Evolutionary conservation across 2,797 vertebrate species (phyloP), one percentile per base, ranked within the genome.

Genomic region (Hydrocynus forskahlii): DNA sequence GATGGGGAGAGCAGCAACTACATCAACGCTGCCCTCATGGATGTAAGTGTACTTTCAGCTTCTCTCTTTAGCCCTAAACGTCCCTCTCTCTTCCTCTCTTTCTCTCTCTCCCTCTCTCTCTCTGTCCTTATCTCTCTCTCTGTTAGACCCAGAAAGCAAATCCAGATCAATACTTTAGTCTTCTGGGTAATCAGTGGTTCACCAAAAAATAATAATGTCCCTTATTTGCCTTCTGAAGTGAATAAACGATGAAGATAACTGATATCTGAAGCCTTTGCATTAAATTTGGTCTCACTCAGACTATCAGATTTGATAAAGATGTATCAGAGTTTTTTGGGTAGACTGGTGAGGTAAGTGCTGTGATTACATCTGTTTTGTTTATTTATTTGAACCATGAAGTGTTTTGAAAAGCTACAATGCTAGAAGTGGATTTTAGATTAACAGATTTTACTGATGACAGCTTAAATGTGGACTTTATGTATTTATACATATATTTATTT

Each of bases 1-100:
- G 97, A 99, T 0, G 98, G 98, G 2, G 98, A 99, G 90, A 99
- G 97, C 89, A 98, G 97, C 92, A 99, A 99, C 91, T 99, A 99
- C 93, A 98, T 99, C 92, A 99, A 99, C 4, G 98, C 98, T 0
- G 98, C 98, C 0, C 95, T 99, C 84, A 99, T 99, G 98, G 98
- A 99, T 45, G 98, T 99, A n/a, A n/a, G n/a, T n/a, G n/a, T n/a
- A n/a, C n/a, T n/a, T n/a, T n/a, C n/a, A n/a, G n/a, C n/a, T 21
- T 71, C 52, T 67, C 3, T 69, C 48, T 55, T n/a, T 80, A 48
- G 17, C 29, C 54, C 92, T 14, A 5, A 17, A 93, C 78, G 97
- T 23, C 10, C 12, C 54, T 66, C n/a, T n/a, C 59, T 77, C 9
- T 4, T 57, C 62, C 5, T 48, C 68, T 14, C 74, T 54, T 10